Conservation (phyloP, 2,797 vertebrate species). For the Borostomias antarcticus region DNA sequence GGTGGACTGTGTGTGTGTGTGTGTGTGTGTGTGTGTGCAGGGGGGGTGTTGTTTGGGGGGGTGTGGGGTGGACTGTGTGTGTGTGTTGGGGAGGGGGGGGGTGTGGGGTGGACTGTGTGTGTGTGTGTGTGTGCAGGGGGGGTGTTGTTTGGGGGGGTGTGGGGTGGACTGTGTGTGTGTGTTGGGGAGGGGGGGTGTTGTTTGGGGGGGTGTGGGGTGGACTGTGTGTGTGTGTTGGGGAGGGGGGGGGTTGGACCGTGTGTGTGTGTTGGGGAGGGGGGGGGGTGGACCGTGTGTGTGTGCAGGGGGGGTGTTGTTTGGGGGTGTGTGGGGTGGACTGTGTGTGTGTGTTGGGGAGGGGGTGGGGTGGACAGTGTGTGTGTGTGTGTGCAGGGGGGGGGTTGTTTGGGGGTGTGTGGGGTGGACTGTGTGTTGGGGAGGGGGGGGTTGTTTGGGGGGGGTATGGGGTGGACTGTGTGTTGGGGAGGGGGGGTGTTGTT, state of each 20-base stretch:
- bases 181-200: too few species aligned
- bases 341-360: not conserved
- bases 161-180: too few species aligned
- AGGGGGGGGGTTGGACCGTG: too few species aligned
- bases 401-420: too few species aligned
- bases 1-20: too few species aligned
- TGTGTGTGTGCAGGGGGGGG: constrained; percentile 4
- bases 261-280: not conserved
- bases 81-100: constrained; percentile 3
- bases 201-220: not conserved
- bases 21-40: too few species aligned
- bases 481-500: not conserved
- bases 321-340: not conserved
- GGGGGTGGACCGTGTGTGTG: not conserved
- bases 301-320: constrained; percentile 6
- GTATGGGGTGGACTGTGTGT: not conserved
- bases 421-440: too few species aligned
- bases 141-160: not conserved
- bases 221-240: not conserved
- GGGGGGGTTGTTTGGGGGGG: too few species aligned
- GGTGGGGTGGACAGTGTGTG: constrained; percentile 5
- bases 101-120: not conserved
- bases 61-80: too few species aligned
- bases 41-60: constrained; percentile 12
- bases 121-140: too few species aligned